phyloP scores from a whole-genome alignment of 2,888 invertebrate genomes.

The Sarcophaga rosellei region DNA sequence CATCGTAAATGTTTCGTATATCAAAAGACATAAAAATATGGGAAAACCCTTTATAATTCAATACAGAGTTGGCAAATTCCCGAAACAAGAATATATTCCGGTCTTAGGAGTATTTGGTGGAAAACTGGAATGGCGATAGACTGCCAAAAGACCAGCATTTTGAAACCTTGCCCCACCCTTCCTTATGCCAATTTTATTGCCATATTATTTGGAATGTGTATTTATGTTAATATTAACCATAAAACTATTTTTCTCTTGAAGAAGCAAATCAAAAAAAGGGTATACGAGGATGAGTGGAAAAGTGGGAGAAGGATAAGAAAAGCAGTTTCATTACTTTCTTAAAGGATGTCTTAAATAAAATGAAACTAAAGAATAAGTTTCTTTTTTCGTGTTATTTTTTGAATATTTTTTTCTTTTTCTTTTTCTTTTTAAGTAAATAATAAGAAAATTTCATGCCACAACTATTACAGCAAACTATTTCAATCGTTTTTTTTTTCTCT shows the following conservation, averaged over 20 bases:
- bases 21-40: not conserved
- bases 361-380: constrained; percentile 35
- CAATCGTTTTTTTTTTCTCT: not conserved
- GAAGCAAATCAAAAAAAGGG: constrained; percentile 1
- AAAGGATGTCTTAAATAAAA: constrained; percentile 56
- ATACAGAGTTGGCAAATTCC: constrained; percentile 3
- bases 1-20: too few species aligned
- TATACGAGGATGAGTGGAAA: too few species aligned
- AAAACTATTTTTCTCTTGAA: constrained; percentile 47
- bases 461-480: constrained; percentile 59
- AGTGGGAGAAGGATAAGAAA: not conserved
- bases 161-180: constrained; percentile 1
- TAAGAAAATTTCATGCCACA: constrained; percentile 67
- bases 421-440: constrained; percentile 61
- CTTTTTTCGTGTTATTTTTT: constrained; percentile 46
- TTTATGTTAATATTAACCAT: constrained; percentile 65
- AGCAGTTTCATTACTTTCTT: constrained; percentile 49
- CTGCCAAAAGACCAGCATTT: not conserved
- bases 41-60: constrained; percentile 5
- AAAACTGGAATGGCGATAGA: not conserved
- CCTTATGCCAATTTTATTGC: constrained; percentile 14
- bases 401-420: constrained; percentile 45
- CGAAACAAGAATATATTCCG: not conserved
- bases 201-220: constrained; percentile 47
- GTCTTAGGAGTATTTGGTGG: not conserved